Base-by-base conservation (phyloP, 2,797 vertebrate genomes). In the Gallirallus australis region DNA sequence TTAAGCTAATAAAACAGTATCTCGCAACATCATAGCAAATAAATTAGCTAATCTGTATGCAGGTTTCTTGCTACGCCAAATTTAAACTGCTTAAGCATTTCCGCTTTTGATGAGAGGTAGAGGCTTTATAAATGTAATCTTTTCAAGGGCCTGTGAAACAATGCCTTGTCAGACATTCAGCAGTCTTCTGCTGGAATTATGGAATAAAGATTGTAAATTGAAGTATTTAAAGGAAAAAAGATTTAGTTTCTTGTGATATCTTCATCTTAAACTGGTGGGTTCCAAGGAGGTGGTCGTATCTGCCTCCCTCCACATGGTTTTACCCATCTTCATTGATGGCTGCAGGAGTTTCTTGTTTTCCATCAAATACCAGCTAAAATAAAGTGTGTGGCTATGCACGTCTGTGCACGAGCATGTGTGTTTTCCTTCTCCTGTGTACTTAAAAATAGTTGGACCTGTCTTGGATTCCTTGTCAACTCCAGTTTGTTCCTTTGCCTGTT, bases 1-100 rank as follows among this genome's bases (percentile, higher is more conserved):
- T 95, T 91, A 94, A 96, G 60, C 89, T 94, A 95, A 96, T 97
- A 96, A 97, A 97, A 89, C 86, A 86, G 92, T 94, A 82, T 93
- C 90, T 91, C 1, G 40, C 86, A 96, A 76, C 69, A 83, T 89
- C 35, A 27, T 66, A 90, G 65, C 69, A 94, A 95, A 96, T 95
- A 95, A 93, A 96, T 96, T 66, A 77, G n/a, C 79, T 95, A 59
- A 95, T 95, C 52, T 89, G 56, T 83, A 95, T 90, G 87, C 82
- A 82, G 63, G 82, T 85, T 95, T 82, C 78, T 95, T 81, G 64
- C 94, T 78, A 27, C 1, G 20, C 88, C 65, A 31, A 66, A 85
- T 94, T 78, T 86, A 64, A 91, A 80, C 54, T 57, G 76, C 78
- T 78, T 64, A 91, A 94, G 79, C 7, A 0, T 92, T 90, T 82